Evolutionary conservation across 2,797 vertebrate genomes (phyloP).

Genomic region (Neomorphus geoffroyi): DNA sequence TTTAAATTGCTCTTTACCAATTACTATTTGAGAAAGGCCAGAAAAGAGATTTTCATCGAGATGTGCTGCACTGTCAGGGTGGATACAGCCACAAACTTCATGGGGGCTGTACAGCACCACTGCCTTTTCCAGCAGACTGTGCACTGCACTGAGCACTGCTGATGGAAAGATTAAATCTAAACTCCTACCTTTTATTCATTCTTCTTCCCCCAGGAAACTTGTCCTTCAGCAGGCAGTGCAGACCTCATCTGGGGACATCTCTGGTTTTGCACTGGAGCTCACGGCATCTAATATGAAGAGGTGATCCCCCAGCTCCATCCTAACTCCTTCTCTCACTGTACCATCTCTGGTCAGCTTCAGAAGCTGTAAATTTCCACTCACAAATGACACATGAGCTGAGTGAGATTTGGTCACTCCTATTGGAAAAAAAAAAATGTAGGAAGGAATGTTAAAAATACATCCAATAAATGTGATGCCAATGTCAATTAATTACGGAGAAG

Average conservation of each 20-base stretch:
- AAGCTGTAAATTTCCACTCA: conserved; percentile 28
- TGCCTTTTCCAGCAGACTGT: neutral
- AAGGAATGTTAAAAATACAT: neutral
- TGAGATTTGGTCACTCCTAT: neutral
- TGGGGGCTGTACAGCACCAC: neutral
- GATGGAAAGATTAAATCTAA: neutral
- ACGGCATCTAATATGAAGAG: neutral
- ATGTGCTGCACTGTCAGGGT: neutral
- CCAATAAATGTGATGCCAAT: neutral
- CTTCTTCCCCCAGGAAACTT: neutral
- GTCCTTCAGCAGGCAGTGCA: neutral
- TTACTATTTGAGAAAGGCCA: neutral
- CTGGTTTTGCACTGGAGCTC: neutral
- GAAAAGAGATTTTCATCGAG: neutral
- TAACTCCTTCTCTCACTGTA: neutral
- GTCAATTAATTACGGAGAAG: neutral
- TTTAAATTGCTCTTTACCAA: conserved; percentile 20
- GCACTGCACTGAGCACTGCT: neutral
- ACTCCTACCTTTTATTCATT: neutral
- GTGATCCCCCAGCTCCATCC: neutral
- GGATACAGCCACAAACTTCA: neutral
- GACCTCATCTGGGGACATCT: neutral
- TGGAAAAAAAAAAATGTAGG: neutral
- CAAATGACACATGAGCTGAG: neutral
- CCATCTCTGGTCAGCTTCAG: neutral